These are phyloP conservation scores for Junco hyemalis DNA, from an alignment of 2,113 vertebrate species.

Conservation along the genomic window DNA sequence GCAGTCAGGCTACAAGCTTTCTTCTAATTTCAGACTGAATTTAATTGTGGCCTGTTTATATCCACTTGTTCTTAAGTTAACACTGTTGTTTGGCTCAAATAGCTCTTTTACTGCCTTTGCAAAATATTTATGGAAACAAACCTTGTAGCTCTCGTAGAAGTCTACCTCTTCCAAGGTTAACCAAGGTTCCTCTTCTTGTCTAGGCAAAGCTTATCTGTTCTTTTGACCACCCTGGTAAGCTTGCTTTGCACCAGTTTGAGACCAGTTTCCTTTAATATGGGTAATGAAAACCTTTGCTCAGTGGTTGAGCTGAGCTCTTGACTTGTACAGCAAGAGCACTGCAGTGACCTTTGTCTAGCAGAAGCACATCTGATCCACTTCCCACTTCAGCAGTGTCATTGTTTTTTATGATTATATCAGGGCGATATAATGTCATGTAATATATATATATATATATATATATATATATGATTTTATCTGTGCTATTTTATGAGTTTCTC, in stretches of 20 bases:
- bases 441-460: neutral
- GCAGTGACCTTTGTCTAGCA: neutral
- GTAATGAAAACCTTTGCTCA: neutral
- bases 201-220: neutral
- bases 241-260: neutral
- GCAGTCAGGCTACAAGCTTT: neutral
- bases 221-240: neutral
- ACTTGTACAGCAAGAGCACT: neutral
- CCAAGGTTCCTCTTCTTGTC: neutral
- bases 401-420: neutral
- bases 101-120: neutral
- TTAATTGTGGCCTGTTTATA: conserved; percentile 25
- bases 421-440: neutral
- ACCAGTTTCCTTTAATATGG: neutral
- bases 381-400: neutral
- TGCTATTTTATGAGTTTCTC: neutral
- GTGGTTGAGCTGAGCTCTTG: neutral
- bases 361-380: neutral
- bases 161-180: neutral
- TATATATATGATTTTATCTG: neutral
- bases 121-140: neutral
- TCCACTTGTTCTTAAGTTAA: conserved; percentile 22
- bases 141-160: neutral
- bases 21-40: neutral
- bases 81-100: neutral